Base-by-base conservation (phyloP, 1,140 invertebrate genomes). In the Psix sp. region DNA sequence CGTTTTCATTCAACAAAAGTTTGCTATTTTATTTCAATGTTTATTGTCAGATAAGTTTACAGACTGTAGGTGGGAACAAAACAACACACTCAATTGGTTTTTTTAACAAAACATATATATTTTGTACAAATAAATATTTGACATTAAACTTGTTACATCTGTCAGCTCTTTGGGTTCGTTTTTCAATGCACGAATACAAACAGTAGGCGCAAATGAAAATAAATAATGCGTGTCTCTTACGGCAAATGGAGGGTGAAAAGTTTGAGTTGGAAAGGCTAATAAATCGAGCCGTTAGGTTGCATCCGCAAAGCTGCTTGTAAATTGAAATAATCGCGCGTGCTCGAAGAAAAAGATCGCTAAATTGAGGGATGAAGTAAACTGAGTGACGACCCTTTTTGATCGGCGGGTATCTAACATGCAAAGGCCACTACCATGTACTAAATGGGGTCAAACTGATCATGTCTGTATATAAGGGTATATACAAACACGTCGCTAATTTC, bases 401-500 rank as follows among this genome's bases (percentile, higher is more conserved):
- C 24, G 17, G 11, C 40, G 20, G 40, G 35, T 49, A 43, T 56
- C 43, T 57, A 57, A 57, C 51, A 67, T 67, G 52, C 63, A 67
- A 57, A 67, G 63, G 63, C 43, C 63, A 67, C 63, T 67, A 67
- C 63, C 52, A 67, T 36, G 49, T 66, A 66, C 62, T 66, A 57
- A 56, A 40, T n/a, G 46, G 38, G 29, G 20, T 43, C 21, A 3
- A 68, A 24, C 21, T 7, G 7, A 24, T 7, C 21, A 24, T 24
- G 21, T 24, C 3, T 24, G 7, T 24, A 24, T 24, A 24, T 24
- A 24, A 4, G 7, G 26, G 42, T 24, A 45, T 51, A 45, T 45
- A 36, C 18, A 59, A 14, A 56, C 59, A 70, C 14, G 33, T 46
- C 15, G 11, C 65, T 68, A 68, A 60, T 52, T 45, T 68, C 54